Evolutionary conservation across 2,797 vertebrate genomes (phyloP).

Genomic region (Takifugu ocellatus): DNA sequence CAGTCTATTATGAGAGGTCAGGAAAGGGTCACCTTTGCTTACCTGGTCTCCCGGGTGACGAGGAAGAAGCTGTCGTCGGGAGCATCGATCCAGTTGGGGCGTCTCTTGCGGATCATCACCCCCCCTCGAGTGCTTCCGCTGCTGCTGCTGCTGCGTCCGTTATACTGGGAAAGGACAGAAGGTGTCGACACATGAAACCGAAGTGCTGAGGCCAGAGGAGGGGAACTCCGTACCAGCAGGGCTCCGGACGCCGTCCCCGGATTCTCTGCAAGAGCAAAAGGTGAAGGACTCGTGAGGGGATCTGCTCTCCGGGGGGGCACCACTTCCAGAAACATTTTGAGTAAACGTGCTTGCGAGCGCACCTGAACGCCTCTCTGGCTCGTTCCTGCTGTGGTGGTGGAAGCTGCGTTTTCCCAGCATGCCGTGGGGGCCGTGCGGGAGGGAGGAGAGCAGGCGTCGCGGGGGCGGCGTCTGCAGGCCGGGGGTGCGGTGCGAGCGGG

Average conservation of each 20-base stretch:
- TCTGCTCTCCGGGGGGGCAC: too few species aligned
- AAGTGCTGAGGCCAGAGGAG: not conserved
- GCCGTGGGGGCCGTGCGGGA: conserved; percentile 86
- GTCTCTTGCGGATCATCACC: conserved; percentile 80
- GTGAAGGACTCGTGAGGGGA: not conserved
- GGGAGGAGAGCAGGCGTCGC: conserved; percentile 85
- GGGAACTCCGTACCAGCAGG: conserved; percentile 78
- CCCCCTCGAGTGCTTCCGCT: conserved; percentile 65
- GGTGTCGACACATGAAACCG: not conserved
- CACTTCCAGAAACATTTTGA: too few species aligned
- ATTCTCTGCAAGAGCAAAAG: conserved; percentile 77
- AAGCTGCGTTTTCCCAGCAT: conserved; percentile 96
- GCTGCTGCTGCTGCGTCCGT: conserved; percentile 71
- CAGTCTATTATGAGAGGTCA: conserved; percentile 50
- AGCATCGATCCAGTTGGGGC: conserved; percentile 97
- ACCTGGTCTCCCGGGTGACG: conserved; percentile 98
- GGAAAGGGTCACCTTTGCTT: conserved; percentile 65
- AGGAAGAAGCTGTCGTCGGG: conserved; percentile 98
- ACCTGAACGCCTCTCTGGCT: conserved; percentile 77
- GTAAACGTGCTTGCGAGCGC: conserved; percentile 1
- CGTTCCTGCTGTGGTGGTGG: conserved; percentile 91
- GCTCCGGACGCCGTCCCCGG: conserved; percentile 78
- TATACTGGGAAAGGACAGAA: conserved; percentile 63
- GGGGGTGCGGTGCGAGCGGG: conserved; percentile 85
- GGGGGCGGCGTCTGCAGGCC: conserved; percentile 86